A percentile compares a stretch with the other conserved stretches of the same genome.
Conservation (phyloP, 2,888 invertebrate species). For the Agrochola lychnidis region DNA sequence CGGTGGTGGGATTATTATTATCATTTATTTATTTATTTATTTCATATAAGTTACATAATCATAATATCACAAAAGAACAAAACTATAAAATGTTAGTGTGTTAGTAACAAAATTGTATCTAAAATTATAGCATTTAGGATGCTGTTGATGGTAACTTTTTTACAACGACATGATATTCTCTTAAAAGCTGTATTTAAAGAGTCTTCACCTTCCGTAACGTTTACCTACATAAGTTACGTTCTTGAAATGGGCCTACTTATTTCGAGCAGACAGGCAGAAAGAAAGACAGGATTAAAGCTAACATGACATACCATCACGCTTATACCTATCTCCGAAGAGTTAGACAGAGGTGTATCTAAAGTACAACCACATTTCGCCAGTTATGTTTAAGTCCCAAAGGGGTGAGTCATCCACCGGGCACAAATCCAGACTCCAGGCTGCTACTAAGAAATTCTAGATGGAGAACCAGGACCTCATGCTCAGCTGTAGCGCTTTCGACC, state of each 20-base stretch:
- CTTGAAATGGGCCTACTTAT: not conserved
- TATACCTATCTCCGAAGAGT: not conserved
- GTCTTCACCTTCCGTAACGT: no score
- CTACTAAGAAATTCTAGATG: not conserved
- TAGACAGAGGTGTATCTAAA: not conserved
- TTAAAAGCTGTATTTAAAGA: not conserved
- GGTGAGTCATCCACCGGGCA: no score
- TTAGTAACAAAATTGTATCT: no score
- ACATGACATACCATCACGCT: not conserved
- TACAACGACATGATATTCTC: not conserved
- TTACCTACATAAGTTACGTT: not conserved
- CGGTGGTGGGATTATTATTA: no score
- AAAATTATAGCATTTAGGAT: no score
- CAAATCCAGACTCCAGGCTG: not conserved
- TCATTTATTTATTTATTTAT: no score
- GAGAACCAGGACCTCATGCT: not conserved
- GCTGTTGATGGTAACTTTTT: not conserved
- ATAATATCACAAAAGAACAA: no score
- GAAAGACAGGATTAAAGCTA: not conserved
- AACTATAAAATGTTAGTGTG: no score
- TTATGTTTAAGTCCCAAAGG: no score
- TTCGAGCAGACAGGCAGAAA: not conserved
- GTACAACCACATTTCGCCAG: not conserved
- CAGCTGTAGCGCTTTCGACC: not conserved
- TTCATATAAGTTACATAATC: no score